Evolutionary conservation across 92 coral and sea anemone species (phyloP).

Genomic region (Chrysogorgia sp.): DNA sequence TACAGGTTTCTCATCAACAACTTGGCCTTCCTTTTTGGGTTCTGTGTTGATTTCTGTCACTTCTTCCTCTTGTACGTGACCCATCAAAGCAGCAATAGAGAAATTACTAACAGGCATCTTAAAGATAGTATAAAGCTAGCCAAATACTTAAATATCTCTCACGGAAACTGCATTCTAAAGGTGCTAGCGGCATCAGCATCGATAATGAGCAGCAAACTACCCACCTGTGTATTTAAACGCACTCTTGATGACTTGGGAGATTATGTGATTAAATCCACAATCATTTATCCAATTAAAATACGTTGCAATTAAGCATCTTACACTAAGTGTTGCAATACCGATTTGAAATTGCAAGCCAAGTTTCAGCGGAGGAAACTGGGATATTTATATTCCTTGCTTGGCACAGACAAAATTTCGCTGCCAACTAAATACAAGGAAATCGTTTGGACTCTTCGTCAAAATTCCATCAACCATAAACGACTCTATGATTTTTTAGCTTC

Average conservation of each 20-base stretch:
- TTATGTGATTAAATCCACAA: constrained; percentile 13
- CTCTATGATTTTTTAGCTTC: background rate
- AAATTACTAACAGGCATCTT: constrained; percentile 40
- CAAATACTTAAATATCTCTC: background rate
- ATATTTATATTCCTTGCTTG: no score
- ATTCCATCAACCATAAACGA: no score
- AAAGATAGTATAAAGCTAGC: background rate
- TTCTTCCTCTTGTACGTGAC: constrained; percentile 16
- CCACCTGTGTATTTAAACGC: constrained; percentile 5
- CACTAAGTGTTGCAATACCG: background rate
- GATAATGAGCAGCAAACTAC: constrained; percentile 6
- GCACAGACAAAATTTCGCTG: no score
- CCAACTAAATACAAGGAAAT: no score
- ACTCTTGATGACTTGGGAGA: background rate
- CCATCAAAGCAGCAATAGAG: constrained; percentile 38
- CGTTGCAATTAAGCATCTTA: constrained; percentile 14
- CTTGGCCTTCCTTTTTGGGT: background rate
- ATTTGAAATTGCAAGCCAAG: background rate
- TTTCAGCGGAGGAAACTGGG: no score
- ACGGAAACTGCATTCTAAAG: constrained; percentile 13
- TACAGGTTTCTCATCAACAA: background rate
- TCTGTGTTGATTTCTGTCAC: no score
- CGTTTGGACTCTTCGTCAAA: no score
- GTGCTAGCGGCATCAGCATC: background rate
- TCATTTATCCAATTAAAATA: constrained; percentile 27